A percentile compares a stretch with the other conserved stretches of the same genome.
Conservation (phyloP, 92 coral and sea anemone species). For the Phymanthus crucifer region DNA sequence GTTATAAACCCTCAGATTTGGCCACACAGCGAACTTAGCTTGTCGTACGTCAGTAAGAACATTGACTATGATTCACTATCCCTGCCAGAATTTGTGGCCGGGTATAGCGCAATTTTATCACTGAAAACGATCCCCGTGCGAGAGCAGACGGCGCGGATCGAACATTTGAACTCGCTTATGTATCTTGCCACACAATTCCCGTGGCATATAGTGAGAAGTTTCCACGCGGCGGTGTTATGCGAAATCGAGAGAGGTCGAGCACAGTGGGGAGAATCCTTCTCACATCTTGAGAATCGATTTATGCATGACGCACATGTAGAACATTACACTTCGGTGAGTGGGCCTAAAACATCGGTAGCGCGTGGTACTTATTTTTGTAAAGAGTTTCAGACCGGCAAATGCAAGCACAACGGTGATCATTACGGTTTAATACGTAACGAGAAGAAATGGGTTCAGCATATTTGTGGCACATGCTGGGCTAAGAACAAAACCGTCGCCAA, state of each 20-base stretch:
- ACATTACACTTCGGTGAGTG: no score
- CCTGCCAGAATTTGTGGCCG: constrained; percentile 43
- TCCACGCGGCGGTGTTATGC: constrained; percentile 34
- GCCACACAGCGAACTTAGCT: constrained; percentile 39
- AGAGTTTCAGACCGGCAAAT: not conserved
- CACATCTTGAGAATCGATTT: constrained; percentile 21
- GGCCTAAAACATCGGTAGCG: not conserved
- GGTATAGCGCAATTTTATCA: constrained; percentile 33
- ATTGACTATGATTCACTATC: constrained; percentile 25
- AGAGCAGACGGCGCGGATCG: constrained; percentile 33
- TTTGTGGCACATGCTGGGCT: not conserved
- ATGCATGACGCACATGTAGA: no score
- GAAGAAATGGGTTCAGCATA: not conserved
- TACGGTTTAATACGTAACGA: not conserved
- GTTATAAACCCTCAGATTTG: constrained; percentile 44
- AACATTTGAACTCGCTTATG: constrained; percentile 46
- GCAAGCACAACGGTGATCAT: not conserved
- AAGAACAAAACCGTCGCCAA: not conserved
- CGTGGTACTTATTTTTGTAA: not conserved
- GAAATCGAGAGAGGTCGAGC: constrained; percentile 38
- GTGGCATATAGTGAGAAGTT: constrained; percentile 36
- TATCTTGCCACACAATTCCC: constrained; percentile 37
- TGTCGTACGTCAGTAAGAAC: constrained; percentile 20
- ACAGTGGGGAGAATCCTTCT: constrained; percentile 42
- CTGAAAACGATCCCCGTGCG: constrained; percentile 4